A percentile compares a stretch with the other conserved stretches of the same genome.
Evolutionary conservation across 2,797 vertebrate genomes (phyloP).

Genomic region (Propithecus perrieri): DNA sequence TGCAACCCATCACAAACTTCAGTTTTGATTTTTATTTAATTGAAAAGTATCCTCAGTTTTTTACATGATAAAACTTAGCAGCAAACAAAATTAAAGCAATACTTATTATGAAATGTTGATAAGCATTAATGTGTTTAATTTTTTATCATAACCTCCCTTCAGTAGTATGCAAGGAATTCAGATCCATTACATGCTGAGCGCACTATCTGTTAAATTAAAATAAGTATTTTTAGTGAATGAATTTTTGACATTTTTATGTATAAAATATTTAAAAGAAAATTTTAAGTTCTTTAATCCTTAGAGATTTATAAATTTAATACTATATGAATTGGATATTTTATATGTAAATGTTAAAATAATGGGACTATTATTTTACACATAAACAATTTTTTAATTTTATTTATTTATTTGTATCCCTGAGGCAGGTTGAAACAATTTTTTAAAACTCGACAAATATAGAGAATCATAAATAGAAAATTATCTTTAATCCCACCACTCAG

Average conservation of each 20-base stretch:
- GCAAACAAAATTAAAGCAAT: not conserved
- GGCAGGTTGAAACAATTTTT: too few relatives aligned
- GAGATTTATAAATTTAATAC: not conserved
- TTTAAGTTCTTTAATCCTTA: not conserved
- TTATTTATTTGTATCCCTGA: too few relatives aligned
- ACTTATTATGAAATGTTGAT: not conserved
- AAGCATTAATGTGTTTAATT: not conserved
- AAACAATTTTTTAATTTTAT: not conserved
- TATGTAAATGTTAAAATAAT: not conserved
- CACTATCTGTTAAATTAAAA: constrained; percentile 21
- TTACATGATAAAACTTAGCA: not conserved
- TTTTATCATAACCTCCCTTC: not conserved
- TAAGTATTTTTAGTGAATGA: not conserved
- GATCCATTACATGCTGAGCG: not conserved
- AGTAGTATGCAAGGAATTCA: not conserved
- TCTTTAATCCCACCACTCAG: not conserved
- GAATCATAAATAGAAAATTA: constrained; percentile 9
- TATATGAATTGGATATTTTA: constrained; percentile 5
- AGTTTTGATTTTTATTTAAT: constrained; percentile 5
- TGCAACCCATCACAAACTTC: not conserved
- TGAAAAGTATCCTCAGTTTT: not conserved
- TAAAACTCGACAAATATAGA: not conserved
- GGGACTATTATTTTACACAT: not conserved
- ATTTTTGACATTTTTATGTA: not conserved
- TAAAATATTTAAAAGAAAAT: not conserved